Percentiles rank a stretch among this genome's conserved stretches.
phyloP scores from a whole-genome alignment of 2,113 vertebrate species.

The Morone saxatilis region DNA sequence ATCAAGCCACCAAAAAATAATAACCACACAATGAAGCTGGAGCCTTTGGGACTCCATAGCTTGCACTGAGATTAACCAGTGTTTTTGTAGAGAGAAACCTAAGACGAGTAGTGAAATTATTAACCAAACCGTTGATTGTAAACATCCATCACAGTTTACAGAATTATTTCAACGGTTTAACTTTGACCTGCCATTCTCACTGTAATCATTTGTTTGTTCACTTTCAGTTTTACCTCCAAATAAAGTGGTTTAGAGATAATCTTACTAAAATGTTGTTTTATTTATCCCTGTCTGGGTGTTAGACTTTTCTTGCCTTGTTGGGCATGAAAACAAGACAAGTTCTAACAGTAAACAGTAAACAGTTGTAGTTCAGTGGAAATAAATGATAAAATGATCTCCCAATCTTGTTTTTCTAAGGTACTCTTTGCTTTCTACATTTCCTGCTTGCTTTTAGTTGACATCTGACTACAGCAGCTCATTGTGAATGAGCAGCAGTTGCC shows the following conservation, averaged over 20 bases:
- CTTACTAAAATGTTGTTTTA: background rate
- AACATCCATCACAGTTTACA: background rate
- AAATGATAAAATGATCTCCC: constrained; percentile 1
- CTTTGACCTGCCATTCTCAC: background rate
- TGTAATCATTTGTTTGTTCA: background rate
- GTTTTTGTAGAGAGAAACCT: background rate
- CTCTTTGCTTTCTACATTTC: constrained; percentile 12
- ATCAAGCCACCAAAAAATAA: background rate
- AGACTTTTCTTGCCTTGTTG: background rate
- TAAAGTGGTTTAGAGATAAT: background rate
- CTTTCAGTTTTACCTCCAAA: constrained; percentile 3
- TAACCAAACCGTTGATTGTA: background rate
- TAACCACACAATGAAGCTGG: background rate
- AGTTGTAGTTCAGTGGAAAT: background rate
- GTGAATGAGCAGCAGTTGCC: background rate
- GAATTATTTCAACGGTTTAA: background rate
- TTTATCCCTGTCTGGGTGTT: background rate
- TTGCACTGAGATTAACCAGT: constrained; percentile 10
- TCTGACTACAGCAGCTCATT: constrained; percentile 1
- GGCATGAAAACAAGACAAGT: background rate
- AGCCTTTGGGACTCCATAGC: background rate
- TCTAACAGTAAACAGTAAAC: too few relatives aligned
- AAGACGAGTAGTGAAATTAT: background rate
- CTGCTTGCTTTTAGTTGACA: constrained; percentile 6
- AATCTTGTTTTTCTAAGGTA: background rate